These are phyloP conservation scores for Hypselothyrea guttata DNA, from an alignment of 2,888 invertebrate species.

Conservation along the genomic window DNA sequence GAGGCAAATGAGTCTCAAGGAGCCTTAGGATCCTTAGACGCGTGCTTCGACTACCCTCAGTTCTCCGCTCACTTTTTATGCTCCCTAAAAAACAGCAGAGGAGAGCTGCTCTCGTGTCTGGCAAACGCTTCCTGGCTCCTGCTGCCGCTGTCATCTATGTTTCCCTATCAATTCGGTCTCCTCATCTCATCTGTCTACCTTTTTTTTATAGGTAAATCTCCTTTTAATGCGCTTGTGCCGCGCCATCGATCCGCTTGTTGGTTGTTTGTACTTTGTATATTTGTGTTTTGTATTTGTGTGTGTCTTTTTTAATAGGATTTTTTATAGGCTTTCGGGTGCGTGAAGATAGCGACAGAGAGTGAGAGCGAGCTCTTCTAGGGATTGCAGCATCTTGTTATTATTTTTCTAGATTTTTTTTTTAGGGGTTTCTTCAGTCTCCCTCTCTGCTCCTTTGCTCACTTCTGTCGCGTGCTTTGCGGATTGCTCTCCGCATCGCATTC, in stretches of 20 bases:
- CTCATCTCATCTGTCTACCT: conserved; percentile 60
- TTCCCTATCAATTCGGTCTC: conserved; percentile 58
- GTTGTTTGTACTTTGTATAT: conserved; percentile 41
- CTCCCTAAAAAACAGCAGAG: conserved; percentile 44
- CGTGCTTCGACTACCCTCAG: conserved; percentile 61
- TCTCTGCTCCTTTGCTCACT: conserved; percentile 41
- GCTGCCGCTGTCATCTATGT: conserved; percentile 22
- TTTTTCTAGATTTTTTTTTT: conserved; percentile 11
- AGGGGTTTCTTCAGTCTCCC: conserved; percentile 31
- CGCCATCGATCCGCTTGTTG: conserved; percentile 57
- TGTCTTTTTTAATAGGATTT: conserved; percentile 75
- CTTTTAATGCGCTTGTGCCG: conserved; percentile 63
- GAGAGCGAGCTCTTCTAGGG: conserved; percentile 19
- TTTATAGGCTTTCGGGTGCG: conserved; percentile 60
- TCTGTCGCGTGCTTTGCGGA: conserved; percentile 65
- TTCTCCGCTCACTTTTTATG: conserved; percentile 46
- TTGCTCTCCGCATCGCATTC: conserved; percentile 20
- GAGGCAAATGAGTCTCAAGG: conserved; percentile 44
- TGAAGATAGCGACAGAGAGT: conserved; percentile 9
- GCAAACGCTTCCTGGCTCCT: conserved; percentile 37
- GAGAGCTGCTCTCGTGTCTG: conserved; percentile 68
- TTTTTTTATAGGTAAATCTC: conserved; percentile 75
- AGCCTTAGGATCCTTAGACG: conserved; percentile 49
- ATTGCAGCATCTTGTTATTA: conserved; percentile 40
- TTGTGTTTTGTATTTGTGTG: conserved; percentile 43